These are phyloP conservation scores for Kryphioiulus occultus DNA, from an alignment of 2,888 invertebrate genomes.

Conservation along the genomic window DNA sequence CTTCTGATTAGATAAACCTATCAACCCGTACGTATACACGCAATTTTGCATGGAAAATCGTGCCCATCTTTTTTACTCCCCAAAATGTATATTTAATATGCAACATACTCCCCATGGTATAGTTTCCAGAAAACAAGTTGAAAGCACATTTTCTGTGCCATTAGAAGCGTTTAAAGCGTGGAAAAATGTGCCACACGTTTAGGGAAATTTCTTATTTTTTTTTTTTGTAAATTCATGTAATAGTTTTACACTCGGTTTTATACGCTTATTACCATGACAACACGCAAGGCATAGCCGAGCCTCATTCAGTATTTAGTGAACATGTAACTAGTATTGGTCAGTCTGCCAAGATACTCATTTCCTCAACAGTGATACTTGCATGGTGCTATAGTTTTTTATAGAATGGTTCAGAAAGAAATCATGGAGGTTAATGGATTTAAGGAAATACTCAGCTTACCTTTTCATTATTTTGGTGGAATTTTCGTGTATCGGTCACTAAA, in stretches of 20 bases:
- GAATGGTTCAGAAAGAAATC: too few relatives aligned
- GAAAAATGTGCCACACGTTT: not conserved
- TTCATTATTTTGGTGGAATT: too few relatives aligned
- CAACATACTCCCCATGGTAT: not conserved
- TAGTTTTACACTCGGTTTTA: not conserved
- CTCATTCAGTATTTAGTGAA: too few relatives aligned
- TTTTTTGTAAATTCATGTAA: not conserved
- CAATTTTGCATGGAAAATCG: not conserved
- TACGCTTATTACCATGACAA: too few relatives aligned
- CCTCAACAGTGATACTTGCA: too few relatives aligned
- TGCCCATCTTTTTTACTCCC: not conserved
- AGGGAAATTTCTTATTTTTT: not conserved
- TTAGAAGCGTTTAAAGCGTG: not conserved
- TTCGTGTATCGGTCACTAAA: too few relatives aligned
- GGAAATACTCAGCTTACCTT: too few relatives aligned
- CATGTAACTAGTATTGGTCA: too few relatives aligned
- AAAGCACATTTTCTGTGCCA: not conserved
- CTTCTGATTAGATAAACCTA: conserved; percentile 35
- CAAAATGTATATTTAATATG: conserved; percentile 22
- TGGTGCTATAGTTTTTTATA: too few relatives aligned
- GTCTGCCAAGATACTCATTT: too few relatives aligned
- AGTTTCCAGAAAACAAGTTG: conserved; percentile 8
- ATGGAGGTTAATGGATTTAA: too few relatives aligned
- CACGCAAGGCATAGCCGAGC: too few relatives aligned
- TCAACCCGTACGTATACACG: not conserved